phyloP scores from a whole-genome alignment of 1,140 invertebrate genomes.

The Caenorhabditis remanei region DNA sequence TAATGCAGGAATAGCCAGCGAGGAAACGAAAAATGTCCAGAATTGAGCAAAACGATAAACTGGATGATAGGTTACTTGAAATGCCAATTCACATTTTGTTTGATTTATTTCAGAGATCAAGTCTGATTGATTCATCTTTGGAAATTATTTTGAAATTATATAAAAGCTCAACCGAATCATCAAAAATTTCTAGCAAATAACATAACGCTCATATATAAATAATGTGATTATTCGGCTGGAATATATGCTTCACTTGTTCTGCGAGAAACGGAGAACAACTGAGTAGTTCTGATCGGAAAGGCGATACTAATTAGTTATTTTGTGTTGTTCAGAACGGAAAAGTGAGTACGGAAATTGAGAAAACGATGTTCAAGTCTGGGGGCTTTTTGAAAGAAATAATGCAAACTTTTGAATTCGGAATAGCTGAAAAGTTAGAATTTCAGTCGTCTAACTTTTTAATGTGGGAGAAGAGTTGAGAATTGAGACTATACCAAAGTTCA shows the following conservation, averaged over 20 bases:
- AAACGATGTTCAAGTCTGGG: too few relatives aligned
- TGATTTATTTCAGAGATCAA: neutral
- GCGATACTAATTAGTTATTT: slow-evolving; percentile 21
- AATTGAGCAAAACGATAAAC: slow-evolving; percentile 4
- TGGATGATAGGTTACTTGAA: neutral
- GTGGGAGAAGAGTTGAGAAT: too few relatives aligned
- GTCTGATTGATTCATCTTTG: neutral
- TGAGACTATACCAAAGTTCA: too few relatives aligned
- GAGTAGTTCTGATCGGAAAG: neutral
- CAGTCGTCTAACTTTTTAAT: too few relatives aligned
- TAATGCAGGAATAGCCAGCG: neutral
- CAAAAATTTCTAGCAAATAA: too few relatives aligned
- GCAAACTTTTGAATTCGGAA: too few relatives aligned
- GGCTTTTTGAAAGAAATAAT: too few relatives aligned
- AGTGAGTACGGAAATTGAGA: too few relatives aligned
- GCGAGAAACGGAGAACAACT: neutral
- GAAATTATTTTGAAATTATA: neutral
- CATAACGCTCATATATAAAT: too few relatives aligned
- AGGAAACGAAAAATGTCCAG: slow-evolving; percentile 3
- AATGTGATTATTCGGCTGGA: neutral
- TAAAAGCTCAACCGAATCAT: too few relatives aligned
- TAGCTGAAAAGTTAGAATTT: too few relatives aligned
- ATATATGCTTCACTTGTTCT: slow-evolving; percentile 1
- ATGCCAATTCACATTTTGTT: slow-evolving; percentile 2
- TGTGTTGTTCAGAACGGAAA: neutral